These are phyloP conservation scores for Anguilla megastoma DNA, from an alignment of 2,797 vertebrate species.

Conservation along the genomic window DNA sequence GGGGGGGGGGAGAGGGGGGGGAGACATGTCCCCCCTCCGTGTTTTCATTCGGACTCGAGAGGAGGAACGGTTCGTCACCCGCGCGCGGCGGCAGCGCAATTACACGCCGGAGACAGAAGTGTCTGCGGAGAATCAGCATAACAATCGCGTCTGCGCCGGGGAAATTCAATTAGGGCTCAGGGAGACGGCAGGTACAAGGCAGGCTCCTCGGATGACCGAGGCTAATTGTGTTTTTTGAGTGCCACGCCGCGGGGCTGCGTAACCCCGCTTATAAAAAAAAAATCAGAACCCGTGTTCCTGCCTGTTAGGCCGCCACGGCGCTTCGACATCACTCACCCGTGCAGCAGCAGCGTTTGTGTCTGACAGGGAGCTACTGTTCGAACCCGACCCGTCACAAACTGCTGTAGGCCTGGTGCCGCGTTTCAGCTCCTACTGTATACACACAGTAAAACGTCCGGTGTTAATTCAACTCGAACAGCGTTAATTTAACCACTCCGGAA, in stretches of 20 bases:
- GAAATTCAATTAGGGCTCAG: slow-evolving; percentile 26
- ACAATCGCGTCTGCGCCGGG: slow-evolving; percentile 24
- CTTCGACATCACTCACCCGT: background rate
- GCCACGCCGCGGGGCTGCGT: background rate
- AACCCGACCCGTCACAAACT: background rate
- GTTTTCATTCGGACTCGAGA: background rate
- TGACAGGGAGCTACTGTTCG: background rate
- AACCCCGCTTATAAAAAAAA: background rate
- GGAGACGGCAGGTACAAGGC: slow-evolving; percentile 21
- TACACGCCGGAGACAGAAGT: slow-evolving; percentile 10
- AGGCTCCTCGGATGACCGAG: background rate
- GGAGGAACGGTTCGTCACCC: slow-evolving; percentile 2
- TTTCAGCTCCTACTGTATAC: no score
- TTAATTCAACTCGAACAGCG: no score
- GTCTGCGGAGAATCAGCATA: slow-evolving; percentile 31
- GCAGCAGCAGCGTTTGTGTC: background rate
- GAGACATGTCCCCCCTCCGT: background rate
- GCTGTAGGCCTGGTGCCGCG: no score
- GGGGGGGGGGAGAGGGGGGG: no score
- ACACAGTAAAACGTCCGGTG: no score
- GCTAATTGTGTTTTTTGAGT: slow-evolving; percentile 24
- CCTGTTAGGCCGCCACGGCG: background rate
- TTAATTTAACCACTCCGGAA: no score
- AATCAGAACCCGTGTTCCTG: background rate
- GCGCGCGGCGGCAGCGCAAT: background rate